Evolutionary conservation across 1,140 invertebrate genomes (phyloP), one percentile per base, ranked within the genome.

Genomic region (Arctopsyche grandis): DNA sequence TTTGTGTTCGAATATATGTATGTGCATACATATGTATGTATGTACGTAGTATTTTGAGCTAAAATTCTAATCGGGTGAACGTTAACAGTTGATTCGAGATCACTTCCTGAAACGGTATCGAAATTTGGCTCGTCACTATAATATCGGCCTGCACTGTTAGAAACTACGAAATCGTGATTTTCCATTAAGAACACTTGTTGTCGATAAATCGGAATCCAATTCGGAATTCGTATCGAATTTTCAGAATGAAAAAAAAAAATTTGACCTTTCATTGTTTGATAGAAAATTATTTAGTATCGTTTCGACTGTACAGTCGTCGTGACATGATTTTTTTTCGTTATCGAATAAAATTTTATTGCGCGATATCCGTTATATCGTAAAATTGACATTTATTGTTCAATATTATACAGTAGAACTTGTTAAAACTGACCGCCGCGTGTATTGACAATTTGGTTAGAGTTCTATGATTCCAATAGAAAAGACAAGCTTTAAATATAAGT

Each of bases 211-310:
- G 21, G 19, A 22, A 66, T 66, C 21, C 22, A 66, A 24, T 66
- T 14, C 63, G 63, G 63, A 66, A 66, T 66, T 22, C 24, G 22
- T 22, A 66, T 66, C 63, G 63, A 66, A 26, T 66, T 66, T 66
- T 26, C 19, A 14, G 26, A 66, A 26, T 3, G 12, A 52, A 52
- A 52, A 52, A 52, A 52, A 52, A 14, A 52, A 66, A 66, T 12
- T 19, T 29, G 24, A 66, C 63, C 63, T 66, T 66, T 66, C 63
- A 66, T 66, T 66, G 63, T 66, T 66, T 26, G 24, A 60, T 60
- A 60, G n/a, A 29, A 26, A 9, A 66, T 66, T 66, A 66, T 66
- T 22, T 66, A 22, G 22, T 26, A 60, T 24, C 63, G 10, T 9
- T 66, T 29, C 22, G 24, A 22, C 9, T 12, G 10, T 16, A 12